phyloP scores from a whole-genome alignment of 2,888 invertebrate species.

The Julus scanicus region DNA sequence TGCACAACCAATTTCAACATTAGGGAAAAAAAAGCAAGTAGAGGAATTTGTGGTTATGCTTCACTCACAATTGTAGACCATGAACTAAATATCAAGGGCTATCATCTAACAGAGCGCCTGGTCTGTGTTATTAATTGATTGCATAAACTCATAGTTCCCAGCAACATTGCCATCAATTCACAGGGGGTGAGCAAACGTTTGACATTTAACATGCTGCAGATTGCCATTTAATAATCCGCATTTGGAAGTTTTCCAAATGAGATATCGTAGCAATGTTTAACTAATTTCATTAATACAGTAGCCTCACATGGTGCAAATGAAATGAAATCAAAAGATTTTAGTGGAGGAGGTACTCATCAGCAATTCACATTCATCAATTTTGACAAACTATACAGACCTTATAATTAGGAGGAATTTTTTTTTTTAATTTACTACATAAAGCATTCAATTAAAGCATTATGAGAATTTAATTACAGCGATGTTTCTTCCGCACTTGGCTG shows the following conservation, averaged over 20 bases:
- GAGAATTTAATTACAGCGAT: no score
- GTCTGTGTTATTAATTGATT: conserved; percentile 20
- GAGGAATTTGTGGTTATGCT: background rate
- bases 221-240: background rate
- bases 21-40: no score
- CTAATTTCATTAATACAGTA: background rate
- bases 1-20: no score
- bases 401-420: no score
- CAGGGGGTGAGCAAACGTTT: background rate
- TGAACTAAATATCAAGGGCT: background rate
- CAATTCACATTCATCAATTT: background rate
- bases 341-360: background rate
- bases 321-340: background rate
- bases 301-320: background rate
- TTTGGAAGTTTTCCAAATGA: background rate
- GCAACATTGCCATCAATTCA: background rate
- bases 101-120: background rate
- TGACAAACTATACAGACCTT: background rate
- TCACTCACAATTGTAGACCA: background rate
- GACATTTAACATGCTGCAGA: conserved; percentile 17
- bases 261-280: background rate
- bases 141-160: background rate
- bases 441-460: no score
- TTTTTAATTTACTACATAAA: no score
- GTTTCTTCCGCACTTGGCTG: no score